Evolutionary conservation across 2,888 invertebrate species (phyloP).

Genomic region (Neoitamus cyanurus): DNA sequence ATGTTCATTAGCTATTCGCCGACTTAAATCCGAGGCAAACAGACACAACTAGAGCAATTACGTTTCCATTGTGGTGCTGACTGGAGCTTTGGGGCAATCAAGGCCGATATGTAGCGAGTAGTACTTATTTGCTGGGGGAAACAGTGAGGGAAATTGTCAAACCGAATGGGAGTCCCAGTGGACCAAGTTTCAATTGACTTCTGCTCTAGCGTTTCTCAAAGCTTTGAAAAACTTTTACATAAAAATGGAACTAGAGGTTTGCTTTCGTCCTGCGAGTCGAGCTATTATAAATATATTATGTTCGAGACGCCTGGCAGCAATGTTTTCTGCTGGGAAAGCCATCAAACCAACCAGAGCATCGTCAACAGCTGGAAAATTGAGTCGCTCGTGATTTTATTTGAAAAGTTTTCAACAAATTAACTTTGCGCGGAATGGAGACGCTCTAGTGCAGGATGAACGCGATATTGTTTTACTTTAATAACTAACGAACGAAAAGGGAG

Average conservation of each 20-base stretch:
- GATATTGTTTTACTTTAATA: background rate
- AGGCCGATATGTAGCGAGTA: background rate
- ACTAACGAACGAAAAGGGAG: background rate
- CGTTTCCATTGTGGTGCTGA: background rate
- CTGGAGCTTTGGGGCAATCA: background rate
- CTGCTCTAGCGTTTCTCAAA: background rate
- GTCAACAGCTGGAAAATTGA: conserved; percentile 5
- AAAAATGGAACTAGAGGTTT: background rate
- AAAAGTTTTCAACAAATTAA: conserved; percentile 1
- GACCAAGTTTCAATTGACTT: background rate
- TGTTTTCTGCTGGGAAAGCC: background rate
- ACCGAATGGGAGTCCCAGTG: background rate
- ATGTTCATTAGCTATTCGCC: background rate
- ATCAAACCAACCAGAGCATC: background rate
- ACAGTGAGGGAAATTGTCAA: background rate
- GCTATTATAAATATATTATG: too few relatives aligned
- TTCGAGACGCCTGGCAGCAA: background rate
- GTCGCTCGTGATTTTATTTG: background rate
- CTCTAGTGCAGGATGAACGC: background rate
- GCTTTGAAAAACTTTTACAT: background rate
- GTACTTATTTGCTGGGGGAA: background rate
- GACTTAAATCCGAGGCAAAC: background rate
- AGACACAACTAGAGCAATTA: background rate
- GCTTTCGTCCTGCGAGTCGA: too few relatives aligned
- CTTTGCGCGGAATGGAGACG: background rate